Evolutionary conservation across 1,140 invertebrate species (phyloP).

Genomic region (Scaptomyza hsui): DNA sequence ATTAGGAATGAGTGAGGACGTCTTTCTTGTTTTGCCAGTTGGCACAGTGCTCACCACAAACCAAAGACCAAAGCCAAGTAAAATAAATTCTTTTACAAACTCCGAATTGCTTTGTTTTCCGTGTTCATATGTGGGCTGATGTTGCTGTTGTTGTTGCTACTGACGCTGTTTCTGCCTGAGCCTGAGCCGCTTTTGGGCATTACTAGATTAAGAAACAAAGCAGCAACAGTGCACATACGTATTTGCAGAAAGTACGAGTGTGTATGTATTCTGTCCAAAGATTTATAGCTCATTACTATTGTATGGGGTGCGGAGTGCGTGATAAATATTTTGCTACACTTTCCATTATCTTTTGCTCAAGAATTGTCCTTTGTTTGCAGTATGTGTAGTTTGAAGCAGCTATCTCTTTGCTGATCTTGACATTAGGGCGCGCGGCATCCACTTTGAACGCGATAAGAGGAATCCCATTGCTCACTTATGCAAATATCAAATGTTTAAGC

Average conservation of each 20-base stretch:
- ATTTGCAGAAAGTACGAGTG: not conserved
- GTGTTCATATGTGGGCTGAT: conserved; percentile 4
- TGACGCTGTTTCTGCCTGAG: conserved; percentile 13
- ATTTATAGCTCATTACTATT: conserved; percentile 79
- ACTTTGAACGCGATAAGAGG: conserved; percentile 25
- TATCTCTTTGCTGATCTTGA: conserved; percentile 34
- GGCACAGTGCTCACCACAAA: conserved; percentile 41
- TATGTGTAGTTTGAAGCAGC: not conserved
- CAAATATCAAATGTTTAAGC: not conserved
- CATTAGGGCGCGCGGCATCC: conserved; percentile 29
- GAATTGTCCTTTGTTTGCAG: conserved; percentile 9
- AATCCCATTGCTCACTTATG: conserved; percentile 37
- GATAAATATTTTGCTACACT: conserved; percentile 83
- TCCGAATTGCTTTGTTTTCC: conserved; percentile 41
- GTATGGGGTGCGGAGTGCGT: conserved; percentile 74
- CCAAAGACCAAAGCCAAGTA: conserved; percentile 49
- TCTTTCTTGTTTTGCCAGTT: conserved; percentile 22
- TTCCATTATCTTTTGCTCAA: conserved; percentile 53
- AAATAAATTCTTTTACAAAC: conserved; percentile 32
- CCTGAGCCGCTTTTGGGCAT: conserved; percentile 78
- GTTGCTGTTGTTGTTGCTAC: not conserved
- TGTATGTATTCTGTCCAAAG: conserved; percentile 9
- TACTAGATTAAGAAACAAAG: conserved; percentile 73
- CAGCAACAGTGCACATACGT: conserved; percentile 24
- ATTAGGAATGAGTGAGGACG: conserved; percentile 29